A percentile compares a stretch with the other conserved stretches of the same genome.
phyloP scores from a whole-genome alignment of 2,797 vertebrate species.

The Anisognathus igniventris region DNA sequence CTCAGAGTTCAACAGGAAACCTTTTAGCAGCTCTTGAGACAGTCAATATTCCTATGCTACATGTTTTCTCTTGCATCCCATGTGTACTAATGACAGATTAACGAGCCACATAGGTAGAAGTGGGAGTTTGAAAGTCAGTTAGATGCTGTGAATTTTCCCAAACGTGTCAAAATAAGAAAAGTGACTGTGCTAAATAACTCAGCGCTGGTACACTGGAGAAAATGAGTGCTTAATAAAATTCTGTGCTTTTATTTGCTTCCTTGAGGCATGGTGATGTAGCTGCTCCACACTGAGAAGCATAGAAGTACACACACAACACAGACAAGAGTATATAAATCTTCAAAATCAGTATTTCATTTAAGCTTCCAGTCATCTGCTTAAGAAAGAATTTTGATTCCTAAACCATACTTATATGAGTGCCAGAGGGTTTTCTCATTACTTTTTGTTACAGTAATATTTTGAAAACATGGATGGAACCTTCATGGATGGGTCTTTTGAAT shows the following conservation, averaged over 20 bases:
- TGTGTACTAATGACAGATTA: conserved; percentile 55
- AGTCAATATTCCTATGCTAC: background rate
- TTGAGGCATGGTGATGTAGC: background rate
- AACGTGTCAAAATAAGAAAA: conserved; percentile 67
- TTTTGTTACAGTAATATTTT: background rate
- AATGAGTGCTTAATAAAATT: conserved; percentile 52
- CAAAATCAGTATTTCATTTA: background rate
- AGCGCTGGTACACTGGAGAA: conserved; percentile 34
- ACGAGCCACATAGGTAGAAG: conserved; percentile 44
- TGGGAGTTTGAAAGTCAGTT: conserved; percentile 63
- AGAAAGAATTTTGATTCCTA: background rate
- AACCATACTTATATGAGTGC: background rate
- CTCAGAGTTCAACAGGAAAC: background rate
- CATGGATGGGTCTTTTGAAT: background rate
- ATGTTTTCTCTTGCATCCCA: background rate
- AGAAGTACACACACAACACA: background rate
- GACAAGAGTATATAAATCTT: background rate
- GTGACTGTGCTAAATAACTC: conserved; percentile 59
- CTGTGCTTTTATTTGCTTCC: background rate
- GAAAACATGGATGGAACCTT: background rate
- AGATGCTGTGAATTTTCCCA: conserved; percentile 45
- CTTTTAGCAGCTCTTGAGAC: conserved; percentile 4
- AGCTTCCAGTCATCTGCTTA: background rate
- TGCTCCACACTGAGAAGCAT: background rate
- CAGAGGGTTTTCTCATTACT: background rate